Conservation (phyloP, 35 echinoderm and acorn worm genomes). For the Strongylocentrotus purpuratus region DNA sequence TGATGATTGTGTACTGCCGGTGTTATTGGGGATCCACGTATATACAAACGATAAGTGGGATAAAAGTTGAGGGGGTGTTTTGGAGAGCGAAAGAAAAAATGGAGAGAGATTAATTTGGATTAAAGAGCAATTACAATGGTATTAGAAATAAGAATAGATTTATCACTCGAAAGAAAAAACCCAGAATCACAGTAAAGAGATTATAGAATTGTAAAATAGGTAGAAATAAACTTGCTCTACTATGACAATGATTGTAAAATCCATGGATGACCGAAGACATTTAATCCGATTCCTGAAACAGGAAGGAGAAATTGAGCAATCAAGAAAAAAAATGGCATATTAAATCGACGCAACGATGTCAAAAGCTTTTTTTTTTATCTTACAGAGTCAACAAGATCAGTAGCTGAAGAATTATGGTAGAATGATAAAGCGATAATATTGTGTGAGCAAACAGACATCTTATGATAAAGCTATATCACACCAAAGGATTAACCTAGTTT, state of each 20-base stretch:
- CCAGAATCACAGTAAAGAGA: background rate
- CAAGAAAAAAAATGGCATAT: no score
- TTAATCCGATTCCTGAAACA: no score
- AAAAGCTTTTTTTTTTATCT: background rate
- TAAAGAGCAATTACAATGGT: background rate
- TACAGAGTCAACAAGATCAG: background rate
- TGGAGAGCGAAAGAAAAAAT: background rate
- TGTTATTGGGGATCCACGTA: no score
- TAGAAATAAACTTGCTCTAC: background rate
- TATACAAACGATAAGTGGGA: background rate
- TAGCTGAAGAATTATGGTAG: no score
- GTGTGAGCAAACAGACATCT: no score
- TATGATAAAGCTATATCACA: no score
- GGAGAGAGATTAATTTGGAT: background rate
- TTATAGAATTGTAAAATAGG: background rate
- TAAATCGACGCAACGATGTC: no score
- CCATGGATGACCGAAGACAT: background rate
- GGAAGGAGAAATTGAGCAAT: no score
- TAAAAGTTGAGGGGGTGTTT: background rate
- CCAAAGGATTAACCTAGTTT: no score
- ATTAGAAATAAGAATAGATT: background rate
- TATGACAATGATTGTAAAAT: background rate
- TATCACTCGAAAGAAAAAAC: background rate
- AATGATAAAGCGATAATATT: no score
- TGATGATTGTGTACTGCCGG: background rate